A percentile compares a stretch with the other conserved stretches of the same genome.
phyloP scores from a whole-genome alignment of 2,888 invertebrate species.

The Tachystola acroxantha region DNA sequence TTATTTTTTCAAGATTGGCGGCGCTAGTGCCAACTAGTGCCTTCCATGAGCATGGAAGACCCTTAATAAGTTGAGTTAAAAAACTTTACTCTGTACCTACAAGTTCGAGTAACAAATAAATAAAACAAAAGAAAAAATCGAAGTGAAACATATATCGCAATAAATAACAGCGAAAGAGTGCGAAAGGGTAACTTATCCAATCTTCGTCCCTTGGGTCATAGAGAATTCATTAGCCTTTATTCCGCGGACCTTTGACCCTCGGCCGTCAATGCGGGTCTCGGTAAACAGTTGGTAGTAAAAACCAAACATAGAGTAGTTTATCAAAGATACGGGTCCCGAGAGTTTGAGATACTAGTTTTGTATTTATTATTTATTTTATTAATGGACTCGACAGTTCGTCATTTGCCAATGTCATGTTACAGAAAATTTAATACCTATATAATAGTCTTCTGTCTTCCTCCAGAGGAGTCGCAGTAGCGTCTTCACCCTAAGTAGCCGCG shows the following conservation, averaged over 20 bases:
- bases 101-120: neutral
- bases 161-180: conserved; percentile 24
- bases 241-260: conserved; percentile 20
- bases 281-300: conserved; percentile 8
- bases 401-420: too few species aligned
- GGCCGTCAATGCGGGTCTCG: conserved; percentile 6
- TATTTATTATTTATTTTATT: too few species aligned
- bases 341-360: neutral
- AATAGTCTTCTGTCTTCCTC: too few species aligned
- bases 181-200: conserved; percentile 17
- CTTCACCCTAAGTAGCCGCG: too few species aligned
- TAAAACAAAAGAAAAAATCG: neutral
- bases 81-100: too few species aligned
- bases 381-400: too few species aligned
- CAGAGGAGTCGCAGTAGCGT: too few species aligned
- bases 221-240: conserved; percentile 39
- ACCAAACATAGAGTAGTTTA: conserved; percentile 5
- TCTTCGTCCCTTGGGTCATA: conserved; percentile 27
- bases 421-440: too few species aligned
- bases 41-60: too few species aligned
- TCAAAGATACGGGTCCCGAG: conserved; percentile 1
- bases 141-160: neutral
- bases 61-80: too few species aligned
- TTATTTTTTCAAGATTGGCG: too few species aligned
- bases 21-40: too few species aligned